Evolutionary conservation across 1,140 invertebrate genomes (phyloP).

Genomic region (Ericerus pela): DNA sequence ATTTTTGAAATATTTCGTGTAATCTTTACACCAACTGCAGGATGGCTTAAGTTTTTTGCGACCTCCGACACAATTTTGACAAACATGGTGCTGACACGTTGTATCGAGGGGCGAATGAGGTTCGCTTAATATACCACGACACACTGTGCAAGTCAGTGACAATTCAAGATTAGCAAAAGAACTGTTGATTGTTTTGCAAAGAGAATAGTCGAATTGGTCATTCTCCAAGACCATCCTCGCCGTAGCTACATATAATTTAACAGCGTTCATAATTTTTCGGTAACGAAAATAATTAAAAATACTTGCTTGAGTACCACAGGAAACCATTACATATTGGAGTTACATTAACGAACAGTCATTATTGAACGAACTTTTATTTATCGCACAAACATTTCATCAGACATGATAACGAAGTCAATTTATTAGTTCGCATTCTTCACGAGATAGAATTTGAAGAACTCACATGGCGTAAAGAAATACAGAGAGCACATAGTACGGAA

Average conservation of each 20-base stretch:
- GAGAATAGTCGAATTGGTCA: neutral
- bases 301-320: too few species aligned
- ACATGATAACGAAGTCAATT: too few species aligned
- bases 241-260: slow-evolving; percentile 67
- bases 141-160: slow-evolving; percentile 75
- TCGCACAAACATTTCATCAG: too few species aligned
- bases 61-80: slow-evolving; percentile 61
- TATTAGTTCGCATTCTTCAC: too few species aligned
- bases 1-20: slow-evolving; percentile 67
- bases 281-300: too few species aligned
- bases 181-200: neutral
- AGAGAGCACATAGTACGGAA: too few species aligned
- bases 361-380: too few species aligned
- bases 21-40: slow-evolving; percentile 72
- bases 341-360: too few species aligned
- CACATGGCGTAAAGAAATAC: too few species aligned
- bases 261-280: slow-evolving; percentile 53
- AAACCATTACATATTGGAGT: too few species aligned
- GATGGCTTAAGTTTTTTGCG: slow-evolving; percentile 68
- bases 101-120: slow-evolving; percentile 63
- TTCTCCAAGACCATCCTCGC: slow-evolving; percentile 40
- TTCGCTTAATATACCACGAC: slow-evolving; percentile 62
- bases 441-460: too few species aligned
- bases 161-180: slow-evolving; percentile 31
- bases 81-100: slow-evolving; percentile 80